Base-by-base conservation (phyloP, 2,888 invertebrate species). In the Frankliniella fusca region DNA sequence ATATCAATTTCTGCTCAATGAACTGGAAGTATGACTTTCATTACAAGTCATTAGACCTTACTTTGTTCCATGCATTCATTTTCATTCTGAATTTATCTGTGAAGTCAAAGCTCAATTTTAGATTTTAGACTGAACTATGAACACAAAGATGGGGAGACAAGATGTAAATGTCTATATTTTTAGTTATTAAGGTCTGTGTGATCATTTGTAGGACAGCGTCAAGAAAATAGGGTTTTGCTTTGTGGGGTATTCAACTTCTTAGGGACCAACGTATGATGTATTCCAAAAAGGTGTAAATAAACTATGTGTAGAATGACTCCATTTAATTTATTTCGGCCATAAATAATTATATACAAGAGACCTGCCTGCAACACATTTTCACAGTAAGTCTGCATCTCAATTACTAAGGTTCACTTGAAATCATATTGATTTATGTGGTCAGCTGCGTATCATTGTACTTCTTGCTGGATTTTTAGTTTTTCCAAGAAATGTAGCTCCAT, bases 301-400 rank as follows among this genome's bases (percentile, higher is more conserved):
- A 27, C 1, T 27, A 7, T 2, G 8, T 27, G 8, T 27, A 8
- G 27, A 27, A 27, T 76, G 70, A 23, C 70, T 76, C 61, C 61
- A 76, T 76, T 76, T 76, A 76, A 76, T 76, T 76, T 76, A 76
- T 76, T 76, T 7, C 12, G 8, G 23, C 70, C 70, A 76, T 76
- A 76, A 76, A 76, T 76, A 76, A 76, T 12, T 76, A 76, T 76
- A 2, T 76, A 76, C 70, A 76, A 76, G 70, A 76, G 70, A 76
- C 23, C 27, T 12, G 54, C 20, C 54, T 20, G 20, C 54, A 54
- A 54, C 15, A 54, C 15, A 20, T 54, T 38, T 38, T 38, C 38
- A 38, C 38, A 2, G 5, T 38, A 38, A 38, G 38, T 38, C 38
- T 38, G 38, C 38, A 38, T 38, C 38, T 38, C 38, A 38, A 38